Percentiles rank a stretch among this genome's conserved stretches.
phyloP scores from a whole-genome alignment of 1,140 invertebrate genomes.

The Orius insidiosus region DNA sequence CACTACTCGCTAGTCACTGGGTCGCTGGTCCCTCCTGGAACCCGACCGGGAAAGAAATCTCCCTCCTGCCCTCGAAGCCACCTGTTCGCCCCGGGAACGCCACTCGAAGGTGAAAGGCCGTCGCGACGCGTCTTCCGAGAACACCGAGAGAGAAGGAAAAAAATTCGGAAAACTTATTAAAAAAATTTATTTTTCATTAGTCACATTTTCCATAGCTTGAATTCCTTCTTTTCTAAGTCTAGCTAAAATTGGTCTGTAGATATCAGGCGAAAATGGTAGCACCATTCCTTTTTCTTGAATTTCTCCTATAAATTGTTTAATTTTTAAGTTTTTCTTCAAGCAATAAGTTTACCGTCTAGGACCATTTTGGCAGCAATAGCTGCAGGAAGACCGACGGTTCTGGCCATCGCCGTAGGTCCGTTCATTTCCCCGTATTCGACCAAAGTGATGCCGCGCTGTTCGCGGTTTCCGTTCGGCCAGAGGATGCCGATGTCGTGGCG shows the following conservation, averaged over 20 bases:
- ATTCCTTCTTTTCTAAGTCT: slow-evolving; percentile 73
- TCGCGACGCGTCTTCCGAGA: too few relatives aligned
- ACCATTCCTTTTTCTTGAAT: slow-evolving; percentile 89
- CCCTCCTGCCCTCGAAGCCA: too few relatives aligned
- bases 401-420: slow-evolving; percentile 92
- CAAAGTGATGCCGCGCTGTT: slow-evolving; percentile 77
- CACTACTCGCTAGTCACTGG: too few relatives aligned
- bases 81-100: too few relatives aligned
- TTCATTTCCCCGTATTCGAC: slow-evolving; percentile 76
- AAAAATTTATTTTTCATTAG: too few relatives aligned
- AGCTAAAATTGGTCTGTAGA: slow-evolving; percentile 78
- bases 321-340: not conserved
- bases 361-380: slow-evolving; percentile 97
- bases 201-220: slow-evolving; percentile 20
- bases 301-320: slow-evolving; percentile 46
- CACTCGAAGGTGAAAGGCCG: too few relatives aligned
- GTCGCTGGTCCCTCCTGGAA: too few relatives aligned
- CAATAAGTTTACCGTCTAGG: slow-evolving; percentile 53
- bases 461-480: slow-evolving; percentile 74
- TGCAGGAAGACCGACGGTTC: slow-evolving; percentile 88
- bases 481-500: slow-evolving; percentile 82
- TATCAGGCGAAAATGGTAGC: slow-evolving; percentile 72
- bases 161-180: too few relatives aligned
- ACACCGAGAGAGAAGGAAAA: too few relatives aligned
- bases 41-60: too few relatives aligned